Conservation (phyloP, 1,140 invertebrate genomes). For the Choristoneura fumiferana region DNA sequence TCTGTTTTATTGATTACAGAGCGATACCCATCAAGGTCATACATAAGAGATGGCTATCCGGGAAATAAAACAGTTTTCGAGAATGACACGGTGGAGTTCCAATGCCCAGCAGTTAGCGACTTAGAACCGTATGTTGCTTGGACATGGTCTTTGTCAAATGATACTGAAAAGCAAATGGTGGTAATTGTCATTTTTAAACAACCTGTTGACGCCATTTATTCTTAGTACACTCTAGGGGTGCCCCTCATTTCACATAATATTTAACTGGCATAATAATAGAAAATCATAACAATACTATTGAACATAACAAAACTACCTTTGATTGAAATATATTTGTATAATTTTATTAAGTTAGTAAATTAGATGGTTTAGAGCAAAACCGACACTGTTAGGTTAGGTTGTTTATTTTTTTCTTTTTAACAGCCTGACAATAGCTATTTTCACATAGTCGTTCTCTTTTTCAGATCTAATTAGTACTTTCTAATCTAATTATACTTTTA, state of each 20-base stretch:
- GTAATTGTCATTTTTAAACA: conserved; percentile 43
- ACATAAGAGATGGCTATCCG: conserved; percentile 88
- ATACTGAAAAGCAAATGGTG: conserved; percentile 77
- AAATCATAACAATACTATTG: not conserved
- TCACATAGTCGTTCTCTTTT: no score
- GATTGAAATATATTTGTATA: no score
- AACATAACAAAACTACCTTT: no score
- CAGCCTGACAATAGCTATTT: no score
- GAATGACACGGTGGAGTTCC: conserved; percentile 84
- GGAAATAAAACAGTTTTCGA: conserved; percentile 87
- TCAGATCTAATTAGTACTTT: no score
- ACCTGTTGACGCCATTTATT: conserved; percentile 35
- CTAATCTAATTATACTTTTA: no score
- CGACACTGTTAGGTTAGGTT: no score
- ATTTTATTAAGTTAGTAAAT: no score
- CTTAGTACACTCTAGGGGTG: no score
- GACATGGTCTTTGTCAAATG: conserved; percentile 77
- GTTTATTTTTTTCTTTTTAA: no score
- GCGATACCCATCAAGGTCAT: conserved; percentile 87
- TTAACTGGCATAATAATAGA: not conserved
- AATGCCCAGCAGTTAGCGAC: conserved; percentile 87
- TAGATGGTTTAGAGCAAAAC: no score
- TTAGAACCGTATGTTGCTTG: conserved; percentile 87
- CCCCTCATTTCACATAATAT: no score
- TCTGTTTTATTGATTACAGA: conserved; percentile 74